Evolutionary conservation across 2,888 invertebrate genomes (phyloP), one percentile per base, ranked within the genome.

Genomic region (Eucriotettix oculatus): DNA sequence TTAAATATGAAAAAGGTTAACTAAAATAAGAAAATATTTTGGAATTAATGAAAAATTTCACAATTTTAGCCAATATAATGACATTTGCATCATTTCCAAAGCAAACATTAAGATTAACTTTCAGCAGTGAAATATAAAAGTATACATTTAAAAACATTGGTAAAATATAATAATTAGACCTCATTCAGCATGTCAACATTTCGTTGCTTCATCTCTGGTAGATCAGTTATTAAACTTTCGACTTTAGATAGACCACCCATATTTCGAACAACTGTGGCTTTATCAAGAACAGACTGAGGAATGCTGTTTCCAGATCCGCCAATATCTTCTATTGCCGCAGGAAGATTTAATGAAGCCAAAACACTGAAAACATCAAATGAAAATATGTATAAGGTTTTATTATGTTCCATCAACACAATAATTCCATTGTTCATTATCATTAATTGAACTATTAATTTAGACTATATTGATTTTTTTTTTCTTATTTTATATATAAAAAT

Each of bases 141-240:
- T 29, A 29, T 29, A 7, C 7, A 29, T 29, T 29, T 5, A 5
- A 2, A 29, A 29, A 29, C 2, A 29, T 29, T 29, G 29, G 29
- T 29, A 29, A 29, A 5, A 29, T 5, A 29, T 5, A 29, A 29
- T 7, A n/a, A 29, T 29, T 2, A 29, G 7, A 87, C 88, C 82
- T 98, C 98, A 72, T 94, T 88, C 1, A 99, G 79, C 68, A 99
- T 95, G 73, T 99, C 93, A 65, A 84, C 85, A 76, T 99, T 99
- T 64, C 98, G 80, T 73, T 87, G 86, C 67, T 97, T 79, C 65
- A 94, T 78, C 64, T 90, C 90, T 0, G 98, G 99, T 66, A 99
- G 77, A 70, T 97, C 95, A 64, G 78, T 81, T 71, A 96, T 85
- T 70, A 90, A 79, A 5, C 76, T 77, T 69, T 84, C 79, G 53